Conservation (phyloP, 64 coral and sea anemone species). For the Pocillopora verrucosa region DNA sequence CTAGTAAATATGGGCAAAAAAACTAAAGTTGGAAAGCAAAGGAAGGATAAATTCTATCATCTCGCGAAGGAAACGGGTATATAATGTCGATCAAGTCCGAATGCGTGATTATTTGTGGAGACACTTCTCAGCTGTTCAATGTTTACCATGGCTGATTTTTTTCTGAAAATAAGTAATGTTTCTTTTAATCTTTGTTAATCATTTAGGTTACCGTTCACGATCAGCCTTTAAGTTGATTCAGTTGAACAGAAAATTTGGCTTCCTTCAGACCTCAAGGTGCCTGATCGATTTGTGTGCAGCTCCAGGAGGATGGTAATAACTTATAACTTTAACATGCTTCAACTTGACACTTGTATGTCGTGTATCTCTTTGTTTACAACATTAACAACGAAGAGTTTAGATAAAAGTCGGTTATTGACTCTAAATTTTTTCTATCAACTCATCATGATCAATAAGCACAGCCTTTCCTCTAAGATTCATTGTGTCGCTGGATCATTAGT, state of each 20-base stretch:
- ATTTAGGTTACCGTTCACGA: constrained; percentile 87
- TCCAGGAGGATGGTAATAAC: constrained; percentile 81
- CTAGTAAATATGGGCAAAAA: constrained; percentile 84
- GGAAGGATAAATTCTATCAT: constrained; percentile 98
- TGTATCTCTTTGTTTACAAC: too few species aligned
- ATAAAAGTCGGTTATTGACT: too few species aligned
- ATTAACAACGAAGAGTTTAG: too few species aligned
- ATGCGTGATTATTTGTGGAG: background rate
- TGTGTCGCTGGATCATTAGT: too few species aligned
- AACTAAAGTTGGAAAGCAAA: constrained; percentile 84
- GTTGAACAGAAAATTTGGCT: constrained; percentile 94
- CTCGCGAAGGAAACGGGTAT: constrained; percentile 99
- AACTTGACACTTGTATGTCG: too few species aligned
- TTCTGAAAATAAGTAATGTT: background rate
- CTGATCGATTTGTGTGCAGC: constrained; percentile 90
- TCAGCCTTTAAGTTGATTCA: constrained; percentile 99
- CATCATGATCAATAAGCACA: too few species aligned
- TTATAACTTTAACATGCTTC: background rate
- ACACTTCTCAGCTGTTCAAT: background rate
- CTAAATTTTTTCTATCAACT: too few species aligned
- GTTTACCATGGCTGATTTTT: background rate
- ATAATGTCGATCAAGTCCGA: background rate
- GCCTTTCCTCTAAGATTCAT: too few species aligned
- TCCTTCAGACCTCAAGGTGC: constrained; percentile 87
- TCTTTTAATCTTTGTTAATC: background rate